These are phyloP conservation scores for Petrocephalus zakoni DNA, from an alignment of 2,113 vertebrate genomes.

Conservation along the genomic window DNA sequence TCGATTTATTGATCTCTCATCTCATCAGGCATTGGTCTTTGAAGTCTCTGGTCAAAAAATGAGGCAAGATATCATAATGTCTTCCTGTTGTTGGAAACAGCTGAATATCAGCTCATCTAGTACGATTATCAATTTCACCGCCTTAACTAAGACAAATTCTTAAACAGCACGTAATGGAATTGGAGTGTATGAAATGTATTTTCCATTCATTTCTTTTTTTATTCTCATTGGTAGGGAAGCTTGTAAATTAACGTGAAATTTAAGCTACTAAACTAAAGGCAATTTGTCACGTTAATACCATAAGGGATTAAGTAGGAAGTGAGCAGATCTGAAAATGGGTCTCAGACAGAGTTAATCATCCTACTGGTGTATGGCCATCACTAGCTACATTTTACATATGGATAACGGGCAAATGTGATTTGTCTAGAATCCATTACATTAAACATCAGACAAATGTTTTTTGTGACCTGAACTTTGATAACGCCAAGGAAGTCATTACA, in stretches of 20 bases:
- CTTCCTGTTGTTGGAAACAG: background rate
- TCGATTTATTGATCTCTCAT: background rate
- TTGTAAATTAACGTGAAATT: slow-evolving; percentile 40
- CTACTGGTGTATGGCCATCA: slow-evolving; percentile 41
- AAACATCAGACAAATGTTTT: slow-evolving; percentile 36
- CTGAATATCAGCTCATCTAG: background rate
- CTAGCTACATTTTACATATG: slow-evolving; percentile 29
- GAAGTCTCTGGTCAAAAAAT: background rate
- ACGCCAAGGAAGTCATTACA: background rate
- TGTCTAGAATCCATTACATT: slow-evolving; percentile 33
- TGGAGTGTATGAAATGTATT: background rate
- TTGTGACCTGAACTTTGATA: background rate
- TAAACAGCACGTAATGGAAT: background rate
- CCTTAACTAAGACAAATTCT: background rate
- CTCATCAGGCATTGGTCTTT: background rate
- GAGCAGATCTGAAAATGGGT: slow-evolving; percentile 39
- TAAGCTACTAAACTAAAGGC: slow-evolving; percentile 26
- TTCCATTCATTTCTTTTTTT: background rate
- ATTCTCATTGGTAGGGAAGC: slow-evolving; percentile 20
- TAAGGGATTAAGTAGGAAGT: slow-evolving; percentile 42
- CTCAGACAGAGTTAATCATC: slow-evolving; percentile 51
- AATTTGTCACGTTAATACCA: slow-evolving; percentile 51
- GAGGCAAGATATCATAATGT: background rate
- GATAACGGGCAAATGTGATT: slow-evolving; percentile 23
- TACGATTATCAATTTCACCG: background rate